A percentile compares a stretch with the other conserved stretches of the same genome.
Conservation (phyloP, 1,140 invertebrate species). For the Papilio dardanus region DNA sequence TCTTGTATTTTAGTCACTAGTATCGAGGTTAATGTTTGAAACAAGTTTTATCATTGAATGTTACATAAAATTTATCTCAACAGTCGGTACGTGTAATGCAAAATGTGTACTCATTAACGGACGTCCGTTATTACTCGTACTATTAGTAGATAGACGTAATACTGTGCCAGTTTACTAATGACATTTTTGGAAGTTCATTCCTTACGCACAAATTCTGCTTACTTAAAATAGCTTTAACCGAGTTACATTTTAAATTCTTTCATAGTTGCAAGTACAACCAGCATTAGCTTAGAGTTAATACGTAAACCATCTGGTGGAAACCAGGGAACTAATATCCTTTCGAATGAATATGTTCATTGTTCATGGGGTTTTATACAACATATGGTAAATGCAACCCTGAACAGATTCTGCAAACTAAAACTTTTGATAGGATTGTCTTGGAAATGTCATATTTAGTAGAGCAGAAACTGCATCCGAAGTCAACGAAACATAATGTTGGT, state of each 20-base stretch:
- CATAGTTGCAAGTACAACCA: too few species aligned
- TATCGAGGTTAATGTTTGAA: slow-evolving; percentile 17
- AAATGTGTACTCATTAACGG: background rate
- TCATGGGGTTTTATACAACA: too few species aligned
- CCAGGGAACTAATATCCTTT: too few species aligned
- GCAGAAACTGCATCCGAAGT: slow-evolving; percentile 25
- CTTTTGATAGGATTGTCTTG: background rate
- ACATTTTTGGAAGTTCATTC: background rate
- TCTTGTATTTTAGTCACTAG: background rate
- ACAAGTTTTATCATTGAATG: slow-evolving; percentile 20
- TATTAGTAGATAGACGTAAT: slow-evolving; percentile 7
- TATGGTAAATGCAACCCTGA: too few species aligned
- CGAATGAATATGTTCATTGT: too few species aligned
- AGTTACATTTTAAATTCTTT: background rate
- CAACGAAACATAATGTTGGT: background rate
- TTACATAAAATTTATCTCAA: slow-evolving; percentile 20
- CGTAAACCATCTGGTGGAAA: too few species aligned
- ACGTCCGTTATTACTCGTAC: slow-evolving; percentile 5
- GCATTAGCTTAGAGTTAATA: too few species aligned
- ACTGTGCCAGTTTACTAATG: background rate
- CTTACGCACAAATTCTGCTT: background rate
- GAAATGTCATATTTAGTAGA: slow-evolving; percentile 25
- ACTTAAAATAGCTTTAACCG: background rate
- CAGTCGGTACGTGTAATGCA: background rate
- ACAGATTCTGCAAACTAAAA: too few species aligned